A percentile compares a stretch with the other conserved stretches of the same genome.
These are phyloP conservation scores for Syncerus caffer DNA, from an alignment of 2,797 vertebrate genomes.

Conservation along the genomic window DNA sequence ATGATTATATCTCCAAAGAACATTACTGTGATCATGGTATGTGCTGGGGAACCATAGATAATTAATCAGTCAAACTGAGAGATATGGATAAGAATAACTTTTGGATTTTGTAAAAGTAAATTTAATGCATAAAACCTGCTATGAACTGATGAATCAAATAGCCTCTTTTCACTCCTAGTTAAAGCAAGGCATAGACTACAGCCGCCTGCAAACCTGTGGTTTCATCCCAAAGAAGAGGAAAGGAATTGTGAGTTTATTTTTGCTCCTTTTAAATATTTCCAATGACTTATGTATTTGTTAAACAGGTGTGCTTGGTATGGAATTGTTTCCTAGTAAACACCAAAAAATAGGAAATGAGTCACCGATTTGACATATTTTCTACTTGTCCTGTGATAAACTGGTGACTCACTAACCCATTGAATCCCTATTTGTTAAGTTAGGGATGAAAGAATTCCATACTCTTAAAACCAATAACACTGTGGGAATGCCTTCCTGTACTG, in stretches of 20 bases:
- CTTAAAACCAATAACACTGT: neutral
- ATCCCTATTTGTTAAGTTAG: neutral
- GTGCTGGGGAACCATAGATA: slow-evolving; percentile 82
- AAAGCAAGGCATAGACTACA: neutral
- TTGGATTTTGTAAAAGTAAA: slow-evolving; percentile 78
- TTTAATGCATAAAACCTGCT: slow-evolving; percentile 71
- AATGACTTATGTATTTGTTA: neutral
- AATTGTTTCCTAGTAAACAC: neutral
- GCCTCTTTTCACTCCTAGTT: neutral
- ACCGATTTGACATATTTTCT: neutral
- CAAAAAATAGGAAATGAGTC: neutral
- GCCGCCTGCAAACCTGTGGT: neutral
- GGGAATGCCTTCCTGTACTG: neutral
- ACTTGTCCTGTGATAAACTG: neutral
- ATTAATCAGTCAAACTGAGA: slow-evolving; percentile 85
- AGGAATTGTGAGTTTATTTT: neutral
- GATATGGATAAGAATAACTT: slow-evolving; percentile 80
- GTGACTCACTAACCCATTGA: neutral
- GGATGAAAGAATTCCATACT: neutral
- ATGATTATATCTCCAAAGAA: slow-evolving; percentile 85
- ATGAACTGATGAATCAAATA: slow-evolving; percentile 66
- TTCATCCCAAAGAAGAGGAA: neutral
- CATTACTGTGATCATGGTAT: slow-evolving; percentile 82
- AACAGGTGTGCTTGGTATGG: neutral
- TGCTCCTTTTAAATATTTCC: neutral